Evolutionary conservation across 1,140 invertebrate genomes (phyloP), one percentile per base, ranked within the genome.

Genomic region (Meloidogyne floridensis): DNA sequence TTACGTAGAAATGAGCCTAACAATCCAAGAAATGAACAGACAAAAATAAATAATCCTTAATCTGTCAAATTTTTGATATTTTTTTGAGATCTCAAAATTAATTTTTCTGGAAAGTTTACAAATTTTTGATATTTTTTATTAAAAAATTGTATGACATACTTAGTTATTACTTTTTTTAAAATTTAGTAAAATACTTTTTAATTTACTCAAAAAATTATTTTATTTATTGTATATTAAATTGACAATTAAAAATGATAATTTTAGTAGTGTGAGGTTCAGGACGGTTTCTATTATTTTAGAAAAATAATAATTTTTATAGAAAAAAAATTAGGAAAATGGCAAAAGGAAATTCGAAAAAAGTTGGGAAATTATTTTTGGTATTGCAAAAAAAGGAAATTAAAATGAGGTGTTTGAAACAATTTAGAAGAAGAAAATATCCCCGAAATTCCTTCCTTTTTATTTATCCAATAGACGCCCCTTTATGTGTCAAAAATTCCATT

Each of bases 401-500:
- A 54, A 54, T 54, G 11, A 54, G 11, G 47, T 32, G 32, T 47
- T 47, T 47, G 47, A 70, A 70, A n/a, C 20, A 70, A 70, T 70
- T 70, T n/a, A 70, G 15, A 70, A 20, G 65, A 70, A 15, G 32
- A 1, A 32, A 32, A 32, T 32, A 32, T 32, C 32, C 32, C 32
- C 32, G 2, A 2, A 32, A 32, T 32, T 32, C 2, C 20, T 72
- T 72, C 43, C 20, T 20, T 72, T 72, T 5, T 3, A 9, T 54
- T 59, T 75, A 86, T 85, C 74, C n/a, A 84, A 86, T 56, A 87
- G 80, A 65, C 11, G 88, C 88, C 53, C 88, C 88, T 77, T 89
- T 89, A 77, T 90, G 88, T n/a, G 89, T 88, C 7, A 89, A 81
- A 77, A 89, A 89, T 77, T 89, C 88, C 75, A 89, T 80, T 18